These are phyloP conservation scores for Cephus rjabovi DNA, from an alignment of 2,888 invertebrate species.

Conservation along the genomic window DNA sequence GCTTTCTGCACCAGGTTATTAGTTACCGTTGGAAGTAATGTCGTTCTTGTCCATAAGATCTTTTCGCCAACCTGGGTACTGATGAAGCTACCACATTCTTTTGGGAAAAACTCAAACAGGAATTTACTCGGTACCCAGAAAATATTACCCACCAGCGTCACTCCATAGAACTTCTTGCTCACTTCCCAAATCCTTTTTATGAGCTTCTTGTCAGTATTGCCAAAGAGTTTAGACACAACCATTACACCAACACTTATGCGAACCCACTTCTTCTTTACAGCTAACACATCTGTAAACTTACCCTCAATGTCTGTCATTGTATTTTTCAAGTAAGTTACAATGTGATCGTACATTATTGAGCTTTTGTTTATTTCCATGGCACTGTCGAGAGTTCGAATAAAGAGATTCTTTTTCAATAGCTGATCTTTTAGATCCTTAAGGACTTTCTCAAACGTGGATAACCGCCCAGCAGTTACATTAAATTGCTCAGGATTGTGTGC, in stretches of 20 bases:
- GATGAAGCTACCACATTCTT: slow-evolving; percentile 57
- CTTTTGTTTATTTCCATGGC: slow-evolving; percentile 68
- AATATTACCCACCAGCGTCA: slow-evolving; percentile 82
- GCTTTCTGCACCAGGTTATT: slow-evolving; percentile 71
- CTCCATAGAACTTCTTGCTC: slow-evolving; percentile 83
- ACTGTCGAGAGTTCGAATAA: slow-evolving; percentile 66
- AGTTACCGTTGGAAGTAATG: slow-evolving; percentile 42
- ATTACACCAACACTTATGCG: slow-evolving; percentile 78
- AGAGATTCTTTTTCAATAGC: slow-evolving; percentile 71
- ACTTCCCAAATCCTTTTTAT: slow-evolving; percentile 80
- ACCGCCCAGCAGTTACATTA: slow-evolving; percentile 72
- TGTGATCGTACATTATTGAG: slow-evolving; percentile 73
- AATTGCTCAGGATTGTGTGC: slow-evolving; percentile 74
- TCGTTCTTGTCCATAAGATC: slow-evolving; percentile 43
- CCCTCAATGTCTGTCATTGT: slow-evolving; percentile 73
- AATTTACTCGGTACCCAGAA: slow-evolving; percentile 90
- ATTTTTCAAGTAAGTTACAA: slow-evolving; percentile 75
- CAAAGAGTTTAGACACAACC: slow-evolving; percentile 78
- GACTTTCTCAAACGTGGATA: slow-evolving; percentile 78
- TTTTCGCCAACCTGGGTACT: slow-evolving; percentile 54
- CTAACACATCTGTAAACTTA: slow-evolving; percentile 70
- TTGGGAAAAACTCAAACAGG: slow-evolving; percentile 74
- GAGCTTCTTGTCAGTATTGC: slow-evolving; percentile 80
- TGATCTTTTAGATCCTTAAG: slow-evolving; percentile 77
- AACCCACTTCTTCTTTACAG: slow-evolving; percentile 70